Evolutionary conservation across 2,888 invertebrate genomes (phyloP), one percentile per base, ranked within the genome.

Genomic region (Drosophila robusta): DNA sequence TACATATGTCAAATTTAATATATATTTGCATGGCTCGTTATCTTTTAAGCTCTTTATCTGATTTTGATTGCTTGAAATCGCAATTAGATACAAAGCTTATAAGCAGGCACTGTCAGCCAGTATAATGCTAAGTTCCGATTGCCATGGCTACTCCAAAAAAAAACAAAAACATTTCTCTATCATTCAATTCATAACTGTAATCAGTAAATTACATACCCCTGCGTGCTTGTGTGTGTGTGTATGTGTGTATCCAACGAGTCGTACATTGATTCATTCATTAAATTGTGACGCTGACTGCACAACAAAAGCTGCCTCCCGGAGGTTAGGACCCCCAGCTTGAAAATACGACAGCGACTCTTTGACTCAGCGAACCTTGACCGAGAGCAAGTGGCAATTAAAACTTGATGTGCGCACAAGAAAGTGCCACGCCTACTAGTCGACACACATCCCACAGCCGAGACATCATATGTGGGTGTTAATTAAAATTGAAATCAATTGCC

Each of bases 301-400:
- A 69, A 54, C 62, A 63, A 45, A 66, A 54, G 44, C 38, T 52
- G 50, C 52, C 45, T 54, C 62, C 26, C 32, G 50, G 52, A 61
- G 81, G 83, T 70, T 75, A 67, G 55, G 86, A 82, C 68, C 76
- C 68, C 61, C 67, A 67, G 50, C 55, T 62, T 45, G 42, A 52
- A 29, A 55, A 74, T 39, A 69, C 63, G 9, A n/a, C 69, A 26
- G 32, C 45, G 51, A 60, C 54, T 64, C 51, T 29, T 34, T 46
- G 70, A 60, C 58, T 76, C 79, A 78, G 67, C 84, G 84, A 83
- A 86, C 82, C 87, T 75, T 78, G 77, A 84, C 75, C 85, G 58
- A 80, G 56, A 74, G 76, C 82, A 82, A 82, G 80, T 83, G 82
- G 74, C 82, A 83, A 83, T 83, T 83, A 83, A 87, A 34, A 34